A percentile compares a stretch with the other conserved stretches of the same genome.
Conservation (phyloP, 2,113 vertebrate genomes). For the Rhegmatorhina hoffmannsi region DNA sequence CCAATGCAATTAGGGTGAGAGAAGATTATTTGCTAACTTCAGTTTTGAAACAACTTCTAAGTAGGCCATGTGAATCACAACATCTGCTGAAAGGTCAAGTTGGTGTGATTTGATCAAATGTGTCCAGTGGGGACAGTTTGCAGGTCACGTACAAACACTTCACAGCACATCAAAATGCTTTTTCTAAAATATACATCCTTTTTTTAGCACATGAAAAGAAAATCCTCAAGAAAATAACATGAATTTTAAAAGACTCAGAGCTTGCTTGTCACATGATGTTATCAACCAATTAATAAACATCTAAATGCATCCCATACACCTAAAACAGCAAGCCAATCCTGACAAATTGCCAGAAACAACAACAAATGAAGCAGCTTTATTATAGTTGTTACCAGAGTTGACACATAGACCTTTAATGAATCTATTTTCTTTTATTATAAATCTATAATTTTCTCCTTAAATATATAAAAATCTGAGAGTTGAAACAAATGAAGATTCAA, state of each 20-base stretch:
- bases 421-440: background rate
- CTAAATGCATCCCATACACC: background rate
- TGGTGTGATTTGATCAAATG: background rate
- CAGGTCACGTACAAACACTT: background rate
- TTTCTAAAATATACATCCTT: background rate
- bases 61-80: background rate
- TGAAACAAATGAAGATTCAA: background rate
- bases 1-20: background rate
- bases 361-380: background rate
- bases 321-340: background rate
- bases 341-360: background rate
- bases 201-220: background rate
- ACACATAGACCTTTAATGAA: background rate
- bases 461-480: background rate
- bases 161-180: background rate
- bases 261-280: background rate
- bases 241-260: background rate
- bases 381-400: background rate
- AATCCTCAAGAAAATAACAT: background rate
- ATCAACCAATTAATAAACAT: background rate
- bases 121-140: background rate
- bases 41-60: conserved; percentile 36
- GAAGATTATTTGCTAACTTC: conserved; percentile 4
- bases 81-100: background rate
- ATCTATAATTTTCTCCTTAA: background rate